Percentiles rank a stretch among this genome's conserved stretches.
These are phyloP conservation scores for Strigamia transsilvanica DNA, from an alignment of 2,888 invertebrate genomes.

Conservation along the genomic window DNA sequence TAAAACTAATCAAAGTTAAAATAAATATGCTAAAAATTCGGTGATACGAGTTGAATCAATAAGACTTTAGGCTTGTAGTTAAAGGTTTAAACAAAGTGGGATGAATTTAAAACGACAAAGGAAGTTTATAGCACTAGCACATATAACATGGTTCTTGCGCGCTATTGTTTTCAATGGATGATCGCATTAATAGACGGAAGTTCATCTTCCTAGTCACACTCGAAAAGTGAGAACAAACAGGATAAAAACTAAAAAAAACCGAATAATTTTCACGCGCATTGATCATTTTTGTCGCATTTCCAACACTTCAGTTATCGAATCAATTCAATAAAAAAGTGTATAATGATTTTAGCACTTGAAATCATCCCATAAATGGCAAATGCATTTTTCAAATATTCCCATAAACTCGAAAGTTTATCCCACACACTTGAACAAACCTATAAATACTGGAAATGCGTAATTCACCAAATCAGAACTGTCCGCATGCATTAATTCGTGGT, in stretches of 20 bases:
- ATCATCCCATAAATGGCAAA: too few relatives aligned
- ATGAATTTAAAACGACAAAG: background rate
- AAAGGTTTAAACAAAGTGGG: background rate
- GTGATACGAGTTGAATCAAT: too few relatives aligned
- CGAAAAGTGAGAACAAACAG: slow-evolving; percentile 5
- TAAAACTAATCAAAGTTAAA: too few relatives aligned
- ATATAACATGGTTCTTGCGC: background rate
- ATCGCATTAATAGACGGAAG: background rate
- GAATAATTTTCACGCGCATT: background rate
- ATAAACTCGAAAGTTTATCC: too few relatives aligned
- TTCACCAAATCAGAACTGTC: too few relatives aligned
- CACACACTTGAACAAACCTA: too few relatives aligned
- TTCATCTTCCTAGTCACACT: background rate
- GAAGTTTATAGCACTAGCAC: background rate
- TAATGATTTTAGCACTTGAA: background rate
- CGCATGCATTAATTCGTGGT: too few relatives aligned
- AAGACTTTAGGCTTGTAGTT: background rate
- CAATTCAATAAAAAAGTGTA: background rate
- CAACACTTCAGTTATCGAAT: background rate
- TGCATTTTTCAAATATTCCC: too few relatives aligned
- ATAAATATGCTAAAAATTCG: too few relatives aligned
- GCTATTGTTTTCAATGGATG: background rate
- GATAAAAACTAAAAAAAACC: background rate
- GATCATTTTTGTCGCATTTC: background rate
- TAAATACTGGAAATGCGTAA: too few relatives aligned